A percentile compares a stretch with the other conserved stretches of the same genome.
These are phyloP conservation scores for Platalea minor DNA, from an alignment of 2,797 vertebrate genomes.

Conservation along the genomic window DNA sequence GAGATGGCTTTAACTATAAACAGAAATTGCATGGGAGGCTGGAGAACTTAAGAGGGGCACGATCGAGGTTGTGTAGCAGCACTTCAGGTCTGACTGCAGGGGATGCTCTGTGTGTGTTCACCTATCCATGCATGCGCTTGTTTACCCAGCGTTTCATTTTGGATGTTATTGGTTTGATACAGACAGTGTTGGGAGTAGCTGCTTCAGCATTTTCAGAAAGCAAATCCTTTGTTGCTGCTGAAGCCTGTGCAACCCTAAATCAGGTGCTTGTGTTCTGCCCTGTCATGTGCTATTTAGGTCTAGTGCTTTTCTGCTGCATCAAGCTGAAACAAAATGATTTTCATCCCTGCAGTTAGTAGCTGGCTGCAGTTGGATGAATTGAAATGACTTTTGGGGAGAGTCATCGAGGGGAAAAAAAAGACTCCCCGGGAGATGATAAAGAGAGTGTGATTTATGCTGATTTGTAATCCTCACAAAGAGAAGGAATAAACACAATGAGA, in stretches of 20 bases:
- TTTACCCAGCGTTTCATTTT: background rate
- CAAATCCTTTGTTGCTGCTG: background rate
- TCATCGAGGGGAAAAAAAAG: background rate
- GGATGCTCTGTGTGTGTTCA: background rate
- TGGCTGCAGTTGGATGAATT: conserved; percentile 35
- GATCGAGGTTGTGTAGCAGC: background rate
- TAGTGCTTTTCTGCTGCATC: conserved; percentile 19
- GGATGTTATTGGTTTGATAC: background rate
- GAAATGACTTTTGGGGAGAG: conserved; percentile 35
- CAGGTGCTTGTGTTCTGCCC: conserved; percentile 31
- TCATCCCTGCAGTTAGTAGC: conserved; percentile 37
- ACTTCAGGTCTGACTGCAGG: background rate
- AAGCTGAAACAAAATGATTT: conserved; percentile 52
- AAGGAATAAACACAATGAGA: background rate
- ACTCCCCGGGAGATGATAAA: background rate
- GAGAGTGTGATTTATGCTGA: background rate
- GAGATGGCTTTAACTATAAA: background rate
- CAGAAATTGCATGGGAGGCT: background rate
- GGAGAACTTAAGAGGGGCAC: background rate
- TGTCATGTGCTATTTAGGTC: conserved; percentile 46
- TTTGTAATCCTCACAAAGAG: background rate
- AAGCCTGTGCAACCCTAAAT: background rate
- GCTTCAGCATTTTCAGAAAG: background rate
- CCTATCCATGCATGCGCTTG: accelerated
- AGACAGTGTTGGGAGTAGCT: background rate